Base-by-base conservation (phyloP, 2,113 vertebrate genomes). In the Benitochromis conjunctus region DNA sequence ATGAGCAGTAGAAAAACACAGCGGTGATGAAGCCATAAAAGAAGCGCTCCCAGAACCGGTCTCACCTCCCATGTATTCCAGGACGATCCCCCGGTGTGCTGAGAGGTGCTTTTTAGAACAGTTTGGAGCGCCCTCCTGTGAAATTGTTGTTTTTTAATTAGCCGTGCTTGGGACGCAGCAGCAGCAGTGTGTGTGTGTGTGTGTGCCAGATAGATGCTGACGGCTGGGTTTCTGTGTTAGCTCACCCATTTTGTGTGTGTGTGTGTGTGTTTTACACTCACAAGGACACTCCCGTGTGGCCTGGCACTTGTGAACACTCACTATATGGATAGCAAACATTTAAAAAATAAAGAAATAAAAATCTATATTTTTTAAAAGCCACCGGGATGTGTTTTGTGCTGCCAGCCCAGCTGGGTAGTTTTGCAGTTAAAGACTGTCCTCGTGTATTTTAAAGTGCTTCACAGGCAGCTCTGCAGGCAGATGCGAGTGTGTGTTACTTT, bases 101-200 rank as follows among this genome's bases (percentile, higher is more conserved):
- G 96, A 96, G 96, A 93, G 94, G 79, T 94, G 88, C 95, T 92
- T 95, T 95, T 96, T 92, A 92, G 88, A 94, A 91, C 81, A 88
- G 86, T 95, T 95, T 94, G 94, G 93, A 94, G 93, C 92, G 91
- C 93, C 95, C 95, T 95, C 94, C 93, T 95, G 93, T 95, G 94
- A 95, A 96, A 94, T 94, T 96, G 95, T 96, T 97, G 95, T 96
- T 96, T 96, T 96, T 97, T 97, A 97, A 97, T 97, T 97, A 96
- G 95, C 93, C 82, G 85, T 93, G 92, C 92, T 95, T 78, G 89
- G 94, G 92, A 94, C 93, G 87, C 85, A 79, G 92, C 91, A 84
- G 86, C 89, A 58, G 83, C 71, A 81, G 64, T 64, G 60, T 43
- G 64, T 69, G 64, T 69, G 62, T 58, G 21, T 38, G 66, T 26